A percentile compares a stretch with the other conserved stretches of the same genome.
phyloP scores from a whole-genome alignment of 2,113 vertebrate genomes.

The Pangasianodon hypophthalmus region DNA sequence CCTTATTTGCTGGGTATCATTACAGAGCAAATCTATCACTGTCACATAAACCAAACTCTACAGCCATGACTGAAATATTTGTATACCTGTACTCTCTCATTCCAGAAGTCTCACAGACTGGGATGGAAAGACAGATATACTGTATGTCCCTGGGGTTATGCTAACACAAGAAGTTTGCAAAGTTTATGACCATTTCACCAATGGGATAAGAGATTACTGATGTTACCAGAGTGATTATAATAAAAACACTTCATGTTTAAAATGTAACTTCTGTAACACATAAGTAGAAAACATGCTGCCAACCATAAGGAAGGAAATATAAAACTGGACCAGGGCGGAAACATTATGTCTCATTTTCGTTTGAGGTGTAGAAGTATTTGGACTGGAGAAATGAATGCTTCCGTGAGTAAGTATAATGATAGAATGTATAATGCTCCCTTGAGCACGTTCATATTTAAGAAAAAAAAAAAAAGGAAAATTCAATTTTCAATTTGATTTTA shows the following conservation, averaged over 20 bases:
- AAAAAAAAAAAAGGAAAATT: neutral
- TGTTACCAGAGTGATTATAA: neutral
- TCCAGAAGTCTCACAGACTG: neutral
- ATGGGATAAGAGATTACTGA: neutral
- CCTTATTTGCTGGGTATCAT: conserved; percentile 34
- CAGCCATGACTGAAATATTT: conserved; percentile 45
- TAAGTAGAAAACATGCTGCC: neutral
- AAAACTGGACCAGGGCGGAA: neutral
- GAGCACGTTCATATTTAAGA: neutral
- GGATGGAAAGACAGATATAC: neutral
- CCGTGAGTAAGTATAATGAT: neutral
- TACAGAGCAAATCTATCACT: conserved; percentile 51
- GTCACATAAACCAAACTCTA: conserved; percentile 37
- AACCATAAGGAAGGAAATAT: neutral
- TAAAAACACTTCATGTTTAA: neutral
- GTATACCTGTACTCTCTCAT: neutral
- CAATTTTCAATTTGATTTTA: neutral
- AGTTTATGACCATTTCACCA: neutral
- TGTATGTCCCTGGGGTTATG: neutral
- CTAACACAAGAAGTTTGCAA: neutral
- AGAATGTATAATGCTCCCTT: neutral
- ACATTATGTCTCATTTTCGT: neutral
- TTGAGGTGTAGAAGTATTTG: neutral
- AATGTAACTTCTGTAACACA: neutral
- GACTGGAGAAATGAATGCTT: neutral